phyloP scores from a whole-genome alignment of 2,888 invertebrate genomes.

The Xylophagus ater region DNA sequence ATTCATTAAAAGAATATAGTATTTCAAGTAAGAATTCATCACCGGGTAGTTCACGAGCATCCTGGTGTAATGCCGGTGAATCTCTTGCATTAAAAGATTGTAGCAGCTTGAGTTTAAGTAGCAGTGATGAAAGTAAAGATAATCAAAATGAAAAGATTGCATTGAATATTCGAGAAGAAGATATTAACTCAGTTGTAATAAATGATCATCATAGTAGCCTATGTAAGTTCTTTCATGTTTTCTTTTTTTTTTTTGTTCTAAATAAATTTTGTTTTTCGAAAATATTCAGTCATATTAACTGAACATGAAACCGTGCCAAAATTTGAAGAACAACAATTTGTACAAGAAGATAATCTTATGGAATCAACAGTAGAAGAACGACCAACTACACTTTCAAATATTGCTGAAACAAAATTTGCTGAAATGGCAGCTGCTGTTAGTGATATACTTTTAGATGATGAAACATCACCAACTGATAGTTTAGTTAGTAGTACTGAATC shows the following conservation, averaged over 20 bases:
- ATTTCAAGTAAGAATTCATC: conserved; percentile 29
- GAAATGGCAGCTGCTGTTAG: conserved; percentile 58
- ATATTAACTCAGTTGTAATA: conserved; percentile 15
- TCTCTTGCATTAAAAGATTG: conserved; percentile 51
- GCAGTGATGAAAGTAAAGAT: conserved; percentile 43
- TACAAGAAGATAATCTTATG: conserved; percentile 2
- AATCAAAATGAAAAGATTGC: conserved; percentile 19
- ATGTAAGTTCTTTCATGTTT: too few species aligned
- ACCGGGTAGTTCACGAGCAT: conserved; percentile 32
- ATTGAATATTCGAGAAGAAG: conserved; percentile 13
- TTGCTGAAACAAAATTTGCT: conserved; percentile 51
- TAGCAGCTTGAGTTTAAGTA: conserved; percentile 42
- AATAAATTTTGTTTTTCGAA: background rate
- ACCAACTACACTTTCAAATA: conserved; percentile 30
- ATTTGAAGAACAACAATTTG: background rate
- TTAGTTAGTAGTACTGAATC: conserved; percentile 45
- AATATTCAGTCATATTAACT: background rate
- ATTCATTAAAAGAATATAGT: conserved; percentile 14
- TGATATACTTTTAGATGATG: conserved; percentile 63
- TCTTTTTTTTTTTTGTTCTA: too few species aligned
- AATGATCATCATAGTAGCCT: conserved; percentile 14
- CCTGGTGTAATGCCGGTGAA: conserved; percentile 47
- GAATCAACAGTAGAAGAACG: conserved; percentile 25
- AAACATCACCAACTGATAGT: conserved; percentile 74
- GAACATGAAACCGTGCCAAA: background rate